These are phyloP conservation scores for Nasonia vitripennis DNA, from an alignment of 1,140 invertebrate species.

Conservation along the genomic window DNA sequence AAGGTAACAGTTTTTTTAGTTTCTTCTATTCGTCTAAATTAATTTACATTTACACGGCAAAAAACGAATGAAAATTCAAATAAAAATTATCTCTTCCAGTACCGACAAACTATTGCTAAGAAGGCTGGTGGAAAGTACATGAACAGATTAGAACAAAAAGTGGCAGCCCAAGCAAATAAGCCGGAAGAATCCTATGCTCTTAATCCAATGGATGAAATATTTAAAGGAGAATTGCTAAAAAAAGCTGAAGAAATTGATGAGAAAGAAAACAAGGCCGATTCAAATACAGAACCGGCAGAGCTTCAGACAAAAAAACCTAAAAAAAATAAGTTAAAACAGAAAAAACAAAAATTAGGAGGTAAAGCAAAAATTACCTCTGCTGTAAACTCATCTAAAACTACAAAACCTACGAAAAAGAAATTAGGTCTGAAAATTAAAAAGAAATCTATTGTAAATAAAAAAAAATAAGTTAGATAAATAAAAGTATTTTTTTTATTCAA, in stretches of 20 bases:
- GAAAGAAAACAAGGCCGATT: conserved; percentile 40
- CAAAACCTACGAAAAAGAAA: conserved; percentile 53
- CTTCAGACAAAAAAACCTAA: conserved; percentile 1
- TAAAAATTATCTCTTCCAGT: conserved; percentile 67
- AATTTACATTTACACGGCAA: neutral
- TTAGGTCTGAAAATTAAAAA: conserved; percentile 54
- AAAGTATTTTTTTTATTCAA: conserved; percentile 50
- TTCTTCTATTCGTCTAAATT: conserved; percentile 39
- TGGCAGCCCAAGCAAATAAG: conserved; percentile 81
- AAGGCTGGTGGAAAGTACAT: conserved; percentile 86
- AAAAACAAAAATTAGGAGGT: conserved; percentile 65
- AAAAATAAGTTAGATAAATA: conserved; percentile 61
- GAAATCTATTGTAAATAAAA: conserved; percentile 57
- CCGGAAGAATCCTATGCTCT: conserved; percentile 82
- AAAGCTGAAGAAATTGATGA: conserved; percentile 66
- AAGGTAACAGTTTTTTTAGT: conserved; percentile 74
- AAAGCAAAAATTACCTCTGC: neutral
- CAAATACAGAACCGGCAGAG: neutral
- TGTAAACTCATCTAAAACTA: conserved; percentile 38
- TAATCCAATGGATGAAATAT: conserved; percentile 81
- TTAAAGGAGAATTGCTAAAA: conserved; percentile 76
- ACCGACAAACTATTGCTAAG: conserved; percentile 82
- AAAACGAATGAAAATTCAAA: neutral
- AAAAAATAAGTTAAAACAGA: conserved; percentile 69
- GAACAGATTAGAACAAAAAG: conserved; percentile 86